Evolutionary conservation across 2,888 invertebrate genomes (phyloP).

Genomic region (Pilophorus perplexus): DNA sequence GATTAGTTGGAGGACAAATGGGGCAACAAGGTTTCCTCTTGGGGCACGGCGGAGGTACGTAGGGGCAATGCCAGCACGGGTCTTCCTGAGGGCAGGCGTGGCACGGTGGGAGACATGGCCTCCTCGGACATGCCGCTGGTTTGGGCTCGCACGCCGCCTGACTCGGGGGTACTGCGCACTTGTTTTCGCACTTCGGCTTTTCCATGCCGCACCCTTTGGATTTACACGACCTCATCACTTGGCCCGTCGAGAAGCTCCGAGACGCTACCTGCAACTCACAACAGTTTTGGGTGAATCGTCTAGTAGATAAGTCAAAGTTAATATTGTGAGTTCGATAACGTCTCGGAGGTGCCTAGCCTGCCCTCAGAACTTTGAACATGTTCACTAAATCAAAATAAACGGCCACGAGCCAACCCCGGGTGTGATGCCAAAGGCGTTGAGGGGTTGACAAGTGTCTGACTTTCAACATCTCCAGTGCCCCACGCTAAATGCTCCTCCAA

Average conservation of each 20-base stretch:
- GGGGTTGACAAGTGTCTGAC: no score
- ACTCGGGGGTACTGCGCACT: background rate
- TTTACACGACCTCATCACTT: background rate
- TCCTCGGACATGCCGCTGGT: constrained; percentile 20
- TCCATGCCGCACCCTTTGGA: no score
- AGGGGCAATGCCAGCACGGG: constrained; percentile 41
- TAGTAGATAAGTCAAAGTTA: background rate
- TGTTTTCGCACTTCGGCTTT: background rate
- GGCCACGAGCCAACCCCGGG: no score
- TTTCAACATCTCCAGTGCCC: no score
- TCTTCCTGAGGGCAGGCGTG: constrained; percentile 37
- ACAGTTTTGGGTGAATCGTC: background rate
- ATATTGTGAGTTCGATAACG: constrained; percentile 26
- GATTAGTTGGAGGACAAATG: constrained; percentile 18
- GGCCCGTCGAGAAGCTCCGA: background rate
- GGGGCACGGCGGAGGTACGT: constrained; percentile 39
- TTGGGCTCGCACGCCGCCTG: background rate
- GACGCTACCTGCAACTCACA: constrained; percentile 27
- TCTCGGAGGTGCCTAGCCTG: constrained; percentile 16
- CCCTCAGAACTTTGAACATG: no score
- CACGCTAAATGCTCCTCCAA: no score
- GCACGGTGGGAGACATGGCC: constrained; percentile 23
- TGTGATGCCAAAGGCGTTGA: no score
- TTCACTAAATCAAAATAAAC: no score
- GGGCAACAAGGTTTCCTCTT: constrained; percentile 32